These are phyloP conservation scores for Trilocha varians DNA, from an alignment of 2,888 invertebrate genomes.

Conservation along the genomic window DNA sequence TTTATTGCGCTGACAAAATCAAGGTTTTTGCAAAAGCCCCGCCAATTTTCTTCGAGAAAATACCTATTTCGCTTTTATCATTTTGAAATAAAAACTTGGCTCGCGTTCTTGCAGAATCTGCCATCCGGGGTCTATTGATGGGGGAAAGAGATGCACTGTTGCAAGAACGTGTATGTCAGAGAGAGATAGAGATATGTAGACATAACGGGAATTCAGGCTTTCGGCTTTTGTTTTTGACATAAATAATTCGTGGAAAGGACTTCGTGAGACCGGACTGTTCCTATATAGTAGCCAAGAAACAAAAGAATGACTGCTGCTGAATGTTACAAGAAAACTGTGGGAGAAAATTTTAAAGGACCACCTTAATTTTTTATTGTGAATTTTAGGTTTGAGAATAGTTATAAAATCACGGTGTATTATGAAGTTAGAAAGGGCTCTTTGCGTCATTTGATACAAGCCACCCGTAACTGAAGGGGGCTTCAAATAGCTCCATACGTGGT, in stretches of 20 bases:
- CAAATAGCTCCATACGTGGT: too few species aligned
- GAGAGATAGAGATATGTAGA: background rate
- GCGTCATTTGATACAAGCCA: too few species aligned
- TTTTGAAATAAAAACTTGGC: background rate
- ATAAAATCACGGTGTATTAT: too few species aligned
- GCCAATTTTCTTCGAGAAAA: background rate
- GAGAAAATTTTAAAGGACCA: too few species aligned
- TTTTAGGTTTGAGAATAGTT: too few species aligned
- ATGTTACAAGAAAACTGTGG: too few species aligned
- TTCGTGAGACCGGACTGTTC: background rate
- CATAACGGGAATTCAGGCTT: background rate
- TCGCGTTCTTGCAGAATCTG: background rate
- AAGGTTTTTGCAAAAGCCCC: background rate
- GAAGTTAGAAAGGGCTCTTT: too few species aligned
- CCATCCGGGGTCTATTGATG: background rate
- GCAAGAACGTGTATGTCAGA: background rate
- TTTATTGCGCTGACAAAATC: background rate
- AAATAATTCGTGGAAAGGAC: background rate
- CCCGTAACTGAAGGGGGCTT: too few species aligned
- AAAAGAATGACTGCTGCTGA: too few species aligned
- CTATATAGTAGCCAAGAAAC: too few species aligned
- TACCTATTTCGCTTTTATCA: background rate
- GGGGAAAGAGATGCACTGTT: background rate
- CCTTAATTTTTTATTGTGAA: too few species aligned
- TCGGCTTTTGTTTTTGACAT: background rate